Evolutionary conservation across 2,888 invertebrate species (phyloP).

Genomic region (Thereva nobilitata): DNA sequence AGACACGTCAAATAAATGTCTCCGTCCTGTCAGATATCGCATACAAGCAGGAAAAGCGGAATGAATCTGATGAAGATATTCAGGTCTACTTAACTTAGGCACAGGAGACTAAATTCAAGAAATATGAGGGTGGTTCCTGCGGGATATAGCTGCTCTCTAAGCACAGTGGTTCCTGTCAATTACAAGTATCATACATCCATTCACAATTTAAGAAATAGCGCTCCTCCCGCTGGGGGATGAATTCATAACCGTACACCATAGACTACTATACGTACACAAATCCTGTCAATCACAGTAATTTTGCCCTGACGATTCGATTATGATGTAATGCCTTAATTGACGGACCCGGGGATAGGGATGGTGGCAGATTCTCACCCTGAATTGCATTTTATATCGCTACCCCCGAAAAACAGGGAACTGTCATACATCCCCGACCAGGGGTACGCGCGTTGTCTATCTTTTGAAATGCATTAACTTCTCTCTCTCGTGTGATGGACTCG

Average conservation of each 20-base stretch:
- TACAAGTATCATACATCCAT: background rate
- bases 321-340: conserved; percentile 41
- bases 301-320: conserved; percentile 40
- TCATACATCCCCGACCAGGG: conserved; percentile 1
- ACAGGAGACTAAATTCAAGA: background rate
- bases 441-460: background rate
- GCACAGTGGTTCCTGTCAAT: conserved; percentile 13
- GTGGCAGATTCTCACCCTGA: background rate
- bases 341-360: conserved; percentile 14
- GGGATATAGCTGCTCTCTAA: background rate
- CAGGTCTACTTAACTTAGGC: conserved; percentile 4
- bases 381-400: background rate
- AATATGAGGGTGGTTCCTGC: background rate
- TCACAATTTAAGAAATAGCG: conserved; percentile 8
- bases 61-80: conserved; percentile 8
- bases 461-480: too few relatives aligned
- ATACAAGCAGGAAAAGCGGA: background rate
- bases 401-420: background rate
- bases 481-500: too few relatives aligned
- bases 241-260: background rate
- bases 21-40: conserved; percentile 9
- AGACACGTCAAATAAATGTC: conserved; percentile 22
- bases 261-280: background rate
- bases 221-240: conserved; percentile 5
- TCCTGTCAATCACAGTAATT: conserved; percentile 18